phyloP scores from a whole-genome alignment of 2,888 invertebrate species.

The Cataglyphis cursor region DNA sequence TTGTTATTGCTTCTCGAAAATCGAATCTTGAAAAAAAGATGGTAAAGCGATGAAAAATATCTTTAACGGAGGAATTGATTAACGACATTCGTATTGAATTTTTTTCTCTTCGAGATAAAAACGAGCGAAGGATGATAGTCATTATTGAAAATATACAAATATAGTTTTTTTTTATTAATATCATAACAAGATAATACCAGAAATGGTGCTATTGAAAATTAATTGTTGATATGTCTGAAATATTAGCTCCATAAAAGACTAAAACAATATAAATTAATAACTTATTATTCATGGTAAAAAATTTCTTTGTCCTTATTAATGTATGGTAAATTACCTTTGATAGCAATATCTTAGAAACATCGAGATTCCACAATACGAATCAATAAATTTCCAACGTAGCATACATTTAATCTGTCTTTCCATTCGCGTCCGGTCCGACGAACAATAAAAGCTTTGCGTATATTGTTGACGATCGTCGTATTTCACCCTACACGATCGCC shows the following conservation, averaged over 20 bases:
- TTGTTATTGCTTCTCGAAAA: not conserved
- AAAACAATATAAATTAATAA: conserved; percentile 9
- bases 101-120: conserved; percentile 1
- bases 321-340: not conserved
- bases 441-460: not conserved
- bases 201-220: not conserved
- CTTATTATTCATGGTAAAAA: no score
- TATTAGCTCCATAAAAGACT: not conserved
- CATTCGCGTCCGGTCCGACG: not conserved
- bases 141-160: not conserved
- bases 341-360: not conserved
- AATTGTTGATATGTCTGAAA: not conserved
- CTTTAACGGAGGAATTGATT: not conserved
- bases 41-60: not conserved
- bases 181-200: not conserved
- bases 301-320: not conserved
- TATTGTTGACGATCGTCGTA: conserved; percentile 2
- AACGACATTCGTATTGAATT: not conserved
- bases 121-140: not conserved
- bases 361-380: conserved; percentile 10
- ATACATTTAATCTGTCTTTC: conserved; percentile 11
- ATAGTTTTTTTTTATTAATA: not conserved
- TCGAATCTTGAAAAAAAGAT: not conserved
- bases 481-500: not conserved
- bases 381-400: conserved; percentile 6